These are phyloP conservation scores for Drosophila mayaguana DNA, from an alignment of 2,888 invertebrate species.

Conservation along the genomic window DNA sequence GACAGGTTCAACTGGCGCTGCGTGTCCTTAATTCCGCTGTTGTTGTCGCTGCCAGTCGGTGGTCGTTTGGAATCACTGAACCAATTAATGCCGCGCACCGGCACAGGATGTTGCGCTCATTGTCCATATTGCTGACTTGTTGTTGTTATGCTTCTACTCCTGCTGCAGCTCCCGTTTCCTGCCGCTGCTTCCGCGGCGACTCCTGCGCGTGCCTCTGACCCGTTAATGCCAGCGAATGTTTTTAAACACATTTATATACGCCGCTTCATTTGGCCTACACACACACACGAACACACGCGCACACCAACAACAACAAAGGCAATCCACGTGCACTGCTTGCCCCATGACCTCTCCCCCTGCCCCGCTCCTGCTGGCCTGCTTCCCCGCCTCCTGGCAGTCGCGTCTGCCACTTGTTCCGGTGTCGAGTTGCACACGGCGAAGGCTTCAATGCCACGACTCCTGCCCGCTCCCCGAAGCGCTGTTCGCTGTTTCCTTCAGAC, in stretches of 20 bases:
- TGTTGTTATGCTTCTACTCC: constrained; percentile 9
- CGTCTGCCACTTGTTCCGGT: constrained; percentile 77
- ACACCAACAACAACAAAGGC: constrained; percentile 5
- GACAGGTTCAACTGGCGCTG: constrained; percentile 65
- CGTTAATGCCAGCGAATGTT: constrained; percentile 63
- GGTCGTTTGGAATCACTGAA: constrained; percentile 73
- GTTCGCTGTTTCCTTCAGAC: constrained; percentile 20
- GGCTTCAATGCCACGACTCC: constrained; percentile 38
- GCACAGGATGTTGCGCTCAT: constrained; percentile 74
- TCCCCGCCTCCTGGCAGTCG: neutral
- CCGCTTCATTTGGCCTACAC: constrained; percentile 49
- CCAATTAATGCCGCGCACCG: constrained; percentile 70
- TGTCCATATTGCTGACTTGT: constrained; percentile 55
- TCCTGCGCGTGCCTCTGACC: constrained; percentile 65
- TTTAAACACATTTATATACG: constrained; percentile 67
- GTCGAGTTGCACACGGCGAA: constrained; percentile 75
- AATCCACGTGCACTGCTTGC: constrained; percentile 5
- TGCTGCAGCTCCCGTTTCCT: constrained; percentile 14
- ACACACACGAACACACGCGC: constrained; percentile 10
- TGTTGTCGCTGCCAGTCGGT: constrained; percentile 34
- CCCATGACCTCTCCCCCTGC: neutral
- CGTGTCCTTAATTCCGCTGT: constrained; percentile 21
- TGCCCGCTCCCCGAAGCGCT: neutral
- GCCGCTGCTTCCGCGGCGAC: constrained; percentile 10
- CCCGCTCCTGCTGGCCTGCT: neutral